Evolutionary conservation across 2,797 vertebrate species (phyloP).

Genomic region (Malurus leucopterus): DNA sequence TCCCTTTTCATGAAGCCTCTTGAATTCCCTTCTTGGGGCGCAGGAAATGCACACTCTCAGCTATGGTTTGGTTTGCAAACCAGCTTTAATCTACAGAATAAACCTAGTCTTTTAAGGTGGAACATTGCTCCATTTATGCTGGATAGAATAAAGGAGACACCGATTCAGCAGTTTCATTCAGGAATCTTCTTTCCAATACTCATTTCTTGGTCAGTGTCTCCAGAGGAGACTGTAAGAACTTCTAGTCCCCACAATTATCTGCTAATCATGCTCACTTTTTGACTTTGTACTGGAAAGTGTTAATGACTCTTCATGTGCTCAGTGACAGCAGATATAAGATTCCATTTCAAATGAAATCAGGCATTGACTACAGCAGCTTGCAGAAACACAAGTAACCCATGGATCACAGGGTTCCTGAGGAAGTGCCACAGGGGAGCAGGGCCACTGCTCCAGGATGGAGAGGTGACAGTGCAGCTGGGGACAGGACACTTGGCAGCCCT

Average conservation of each 20-base stretch:
- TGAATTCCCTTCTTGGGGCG: neutral
- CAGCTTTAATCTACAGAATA: neutral
- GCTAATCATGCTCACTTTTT: neutral
- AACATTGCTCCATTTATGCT: neutral
- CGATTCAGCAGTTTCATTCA: neutral
- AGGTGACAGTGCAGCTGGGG: neutral
- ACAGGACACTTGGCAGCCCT: neutral
- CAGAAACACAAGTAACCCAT: rapidly evolving
- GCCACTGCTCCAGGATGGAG: neutral
- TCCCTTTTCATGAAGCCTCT: neutral
- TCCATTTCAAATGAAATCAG: neutral
- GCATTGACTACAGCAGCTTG: neutral
- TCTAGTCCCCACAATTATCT: neutral
- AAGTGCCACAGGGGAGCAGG: neutral
- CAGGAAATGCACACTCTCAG: neutral
- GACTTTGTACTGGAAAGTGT: neutral
- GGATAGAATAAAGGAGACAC: neutral
- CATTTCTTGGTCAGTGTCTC: neutral
- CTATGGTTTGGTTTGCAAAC: neutral
- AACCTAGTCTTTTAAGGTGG: neutral
- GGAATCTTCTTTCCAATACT: neutral
- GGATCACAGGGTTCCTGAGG: rapidly evolving
- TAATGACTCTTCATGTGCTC: neutral
- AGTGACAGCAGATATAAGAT: neutral
- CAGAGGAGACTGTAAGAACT: neutral